Base-by-base conservation (phyloP, 2,113 vertebrate species). In the Piaya cayana region DNA sequence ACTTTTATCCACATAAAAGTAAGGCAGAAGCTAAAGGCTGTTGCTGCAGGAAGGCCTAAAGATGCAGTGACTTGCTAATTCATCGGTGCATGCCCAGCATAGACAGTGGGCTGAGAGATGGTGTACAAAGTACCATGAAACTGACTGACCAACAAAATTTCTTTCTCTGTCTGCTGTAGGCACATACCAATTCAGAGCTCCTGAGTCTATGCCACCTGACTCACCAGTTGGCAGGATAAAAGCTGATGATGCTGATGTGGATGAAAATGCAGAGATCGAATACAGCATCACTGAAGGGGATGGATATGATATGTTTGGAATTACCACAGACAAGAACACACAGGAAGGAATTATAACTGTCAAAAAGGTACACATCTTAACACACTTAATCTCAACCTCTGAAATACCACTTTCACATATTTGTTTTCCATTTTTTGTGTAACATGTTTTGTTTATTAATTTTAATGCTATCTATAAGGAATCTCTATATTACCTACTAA, bases 261-360 rank as follows among this genome's bases (percentile, higher is more conserved):
- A 98, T 59, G 98, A 98, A 96, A 99, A 99, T 12, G 99, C 99
- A 0, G 98, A 98, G 93, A 99, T 99, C 92, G 98, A 98, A 72
- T 99, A 99, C 97, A 98, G 97, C 91, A 98, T 99, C 93, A 98
- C 97, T 20, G 98, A 99, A 6, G 99, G 98, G 37, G 99, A 99
- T 20, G 98, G 98, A 6, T 98, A 98, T 27, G 99, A 99, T 84
- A 96, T 98, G 98, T 99, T 99, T 88, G 98, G 98, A 20, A 97
- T 99, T 88, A 75, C 92, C 95, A 99, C 98, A 13, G 98, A 99
- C 89, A 98, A 98, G 95, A 98, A 98, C 83, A 99, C 98, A 5
- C 99, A 99, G 93, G 99, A 99, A 82, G 99, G 99, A 56, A 96
- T 99, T 80, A 96, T 99, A 83, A 97, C 98, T 49, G 97, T 99